These are phyloP conservation scores for Falco cherrug DNA, from an alignment of 2,797 vertebrate species.

Conservation along the genomic window DNA sequence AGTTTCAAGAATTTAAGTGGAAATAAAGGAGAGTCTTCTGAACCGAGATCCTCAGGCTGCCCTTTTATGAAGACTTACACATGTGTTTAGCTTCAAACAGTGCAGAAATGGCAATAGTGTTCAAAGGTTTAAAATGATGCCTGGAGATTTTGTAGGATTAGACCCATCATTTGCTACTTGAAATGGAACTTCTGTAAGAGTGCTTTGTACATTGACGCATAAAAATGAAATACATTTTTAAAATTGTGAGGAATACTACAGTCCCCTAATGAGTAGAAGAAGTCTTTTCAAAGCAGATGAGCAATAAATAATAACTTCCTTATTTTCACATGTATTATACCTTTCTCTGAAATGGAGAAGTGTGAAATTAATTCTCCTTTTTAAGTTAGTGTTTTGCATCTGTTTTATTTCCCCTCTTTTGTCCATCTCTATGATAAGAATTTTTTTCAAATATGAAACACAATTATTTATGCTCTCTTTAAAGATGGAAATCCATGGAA, in stretches of 20 bases:
- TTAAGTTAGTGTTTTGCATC: background rate
- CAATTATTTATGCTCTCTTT: background rate
- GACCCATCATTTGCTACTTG: background rate
- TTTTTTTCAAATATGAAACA: background rate
- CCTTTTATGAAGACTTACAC: background rate
- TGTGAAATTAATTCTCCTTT: background rate
- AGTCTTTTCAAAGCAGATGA: background rate
- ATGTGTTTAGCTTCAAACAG: background rate
- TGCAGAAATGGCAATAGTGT: background rate
- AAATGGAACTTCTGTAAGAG: background rate
- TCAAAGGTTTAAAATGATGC: background rate
- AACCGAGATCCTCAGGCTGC: background rate
- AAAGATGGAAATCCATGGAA: background rate
- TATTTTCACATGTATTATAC: background rate
- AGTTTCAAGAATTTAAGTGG: background rate
- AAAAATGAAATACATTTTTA: background rate
- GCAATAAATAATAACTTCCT: background rate
- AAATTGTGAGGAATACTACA: background rate
- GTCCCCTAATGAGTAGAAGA: background rate
- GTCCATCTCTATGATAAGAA: background rate
- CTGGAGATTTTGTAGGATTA: background rate
- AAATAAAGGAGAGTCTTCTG: background rate
- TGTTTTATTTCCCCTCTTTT: background rate
- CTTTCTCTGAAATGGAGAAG: background rate
- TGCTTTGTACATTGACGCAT: fast-evolving